Evolutionary conservation across 2,888 invertebrate genomes (phyloP).

Genomic region (Cephus pygmeus): DNA sequence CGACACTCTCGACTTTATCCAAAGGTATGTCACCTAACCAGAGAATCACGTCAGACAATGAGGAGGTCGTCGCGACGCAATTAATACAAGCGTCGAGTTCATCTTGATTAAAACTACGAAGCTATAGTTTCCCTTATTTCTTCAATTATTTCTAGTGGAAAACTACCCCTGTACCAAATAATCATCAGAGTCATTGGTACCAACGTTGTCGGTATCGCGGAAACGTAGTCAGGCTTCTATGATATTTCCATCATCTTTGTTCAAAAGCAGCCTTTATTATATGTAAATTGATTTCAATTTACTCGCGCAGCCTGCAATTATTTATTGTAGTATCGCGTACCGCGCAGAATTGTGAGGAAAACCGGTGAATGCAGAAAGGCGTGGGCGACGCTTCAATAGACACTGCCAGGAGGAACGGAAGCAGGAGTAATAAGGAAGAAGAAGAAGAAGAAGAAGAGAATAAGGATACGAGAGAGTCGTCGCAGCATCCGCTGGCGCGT

Average conservation of each 20-base stretch:
- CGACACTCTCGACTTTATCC: neutral
- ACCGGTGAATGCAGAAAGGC: constrained; percentile 10
- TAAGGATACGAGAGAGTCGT: constrained; percentile 12
- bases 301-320: constrained; percentile 31
- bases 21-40: neutral
- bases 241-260: neutral
- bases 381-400: neutral
- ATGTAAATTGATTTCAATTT: constrained; percentile 42
- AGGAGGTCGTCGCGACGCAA: neutral
- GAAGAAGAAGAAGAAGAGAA: constrained; percentile 3
- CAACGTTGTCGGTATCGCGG: neutral
- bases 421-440: constrained; percentile 10
- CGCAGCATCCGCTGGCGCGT: constrained; percentile 36
- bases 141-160: neutral
- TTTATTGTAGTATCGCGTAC: constrained; percentile 29
- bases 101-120: neutral
- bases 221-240: neutral
- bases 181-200: neutral
- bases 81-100: neutral
- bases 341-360: constrained; percentile 12
- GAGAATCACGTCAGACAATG: neutral
- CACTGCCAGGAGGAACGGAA: constrained; percentile 3
- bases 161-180: neutral
- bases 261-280: constrained; percentile 30
- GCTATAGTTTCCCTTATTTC: neutral